phyloP scores from a whole-genome alignment of 1,140 invertebrate species.

The Philotrypesis tridentata region DNA sequence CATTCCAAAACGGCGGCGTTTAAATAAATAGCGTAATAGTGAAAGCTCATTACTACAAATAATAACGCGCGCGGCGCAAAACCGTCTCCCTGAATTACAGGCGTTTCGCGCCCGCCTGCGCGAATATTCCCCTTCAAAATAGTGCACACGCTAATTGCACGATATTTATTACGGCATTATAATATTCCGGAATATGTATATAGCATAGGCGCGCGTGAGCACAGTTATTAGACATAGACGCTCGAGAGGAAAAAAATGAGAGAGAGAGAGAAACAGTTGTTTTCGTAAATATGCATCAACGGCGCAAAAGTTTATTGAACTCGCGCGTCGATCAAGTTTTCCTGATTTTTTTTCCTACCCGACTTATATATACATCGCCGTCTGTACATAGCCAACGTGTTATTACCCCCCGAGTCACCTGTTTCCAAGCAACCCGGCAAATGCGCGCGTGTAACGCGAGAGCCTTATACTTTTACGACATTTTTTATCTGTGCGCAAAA shows the following conservation, averaged over 20 bases:
- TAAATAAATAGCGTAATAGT: background rate
- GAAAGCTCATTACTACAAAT: too few species aligned
- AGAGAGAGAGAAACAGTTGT: background rate
- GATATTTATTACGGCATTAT: background rate
- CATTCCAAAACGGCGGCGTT: background rate
- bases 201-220: too few species aligned
- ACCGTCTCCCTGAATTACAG: background rate
- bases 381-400: too few species aligned
- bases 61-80: too few species aligned
- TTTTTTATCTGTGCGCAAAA: background rate
- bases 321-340: background rate
- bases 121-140: background rate
- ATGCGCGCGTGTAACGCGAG: background rate
- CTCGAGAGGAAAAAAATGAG: too few species aligned
- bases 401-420: background rate
- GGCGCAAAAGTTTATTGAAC: background rate
- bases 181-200: background rate
- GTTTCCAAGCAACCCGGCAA: background rate
- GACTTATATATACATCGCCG: too few species aligned
- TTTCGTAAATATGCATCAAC: background rate
- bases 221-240: too few species aligned
- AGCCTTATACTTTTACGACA: background rate
- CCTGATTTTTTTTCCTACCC: background rate
- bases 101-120: too few species aligned
- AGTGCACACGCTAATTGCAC: background rate